Evolutionary conservation across 2,888 invertebrate species (phyloP), one percentile per base, ranked within the genome.

Genomic region (Andrena hattorfiana): DNA sequence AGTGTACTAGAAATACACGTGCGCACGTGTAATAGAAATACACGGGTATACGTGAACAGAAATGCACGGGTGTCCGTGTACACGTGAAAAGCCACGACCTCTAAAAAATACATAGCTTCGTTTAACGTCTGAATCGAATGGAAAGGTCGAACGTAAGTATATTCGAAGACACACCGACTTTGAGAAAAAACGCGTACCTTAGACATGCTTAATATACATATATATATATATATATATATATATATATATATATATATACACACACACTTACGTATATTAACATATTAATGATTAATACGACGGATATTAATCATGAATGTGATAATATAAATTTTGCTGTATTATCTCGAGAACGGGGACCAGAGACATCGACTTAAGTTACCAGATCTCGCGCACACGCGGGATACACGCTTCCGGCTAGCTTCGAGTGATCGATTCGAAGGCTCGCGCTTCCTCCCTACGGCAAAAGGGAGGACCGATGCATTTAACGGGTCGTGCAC

Each of bases 281-380:
- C 77, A 77, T 71, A 71, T 83, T 66, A 62, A 81, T 70, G 72
- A 77, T 83, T 73, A 73, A 73, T 73, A 66, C 30, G 8, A 28
- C 42, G 16, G 16, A 63, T 81, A 35, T 77, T 73, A 66, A 77
- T 81, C 70, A 56, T 66, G 35, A 81, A 77, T 75, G 76, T 77
- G 77, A 35, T 68, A 60, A 75, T 82, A 71, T 73, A 68, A 77
- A 49, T 70, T 59, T 59, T 74, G 49, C 76, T 80, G 80, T 82
- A 85, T 85, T 80, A 80, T 85, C 77, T 82, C 85, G 81, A 69
- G 80, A 85, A 80, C 64, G 74, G 82, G 85, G 85, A 85, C 85
- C 85, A 85, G 85, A 83, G 71, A 85, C 85, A 83, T 85, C 77
- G 85, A 85, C 67, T 83, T 85, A 85, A 82, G 85, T 85, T 85